Conservation (phyloP, 1,140 invertebrate genomes). For the Brachionus sp. region DNA sequence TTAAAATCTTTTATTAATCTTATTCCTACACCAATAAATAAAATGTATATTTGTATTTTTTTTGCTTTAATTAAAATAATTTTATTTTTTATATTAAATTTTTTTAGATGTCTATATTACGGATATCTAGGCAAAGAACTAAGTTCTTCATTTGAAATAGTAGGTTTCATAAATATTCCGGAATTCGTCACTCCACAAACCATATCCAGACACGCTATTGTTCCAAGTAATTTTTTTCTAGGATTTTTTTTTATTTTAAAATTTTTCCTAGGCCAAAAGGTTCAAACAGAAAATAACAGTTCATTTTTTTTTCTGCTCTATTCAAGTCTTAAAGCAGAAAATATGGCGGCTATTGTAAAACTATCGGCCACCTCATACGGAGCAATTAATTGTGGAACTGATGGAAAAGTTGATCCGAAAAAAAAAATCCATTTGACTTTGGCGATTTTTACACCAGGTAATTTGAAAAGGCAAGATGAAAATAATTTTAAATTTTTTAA, state of each 20-base stretch:
- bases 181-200: constrained; percentile 19
- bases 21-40: constrained; percentile 6
- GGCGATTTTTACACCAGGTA: constrained; percentile 33
- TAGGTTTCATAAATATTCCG: constrained; percentile 19
- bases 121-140: constrained; percentile 1
- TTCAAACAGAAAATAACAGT: not conserved
- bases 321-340: constrained; percentile 22
- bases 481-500: too few species aligned
- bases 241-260: not conserved
- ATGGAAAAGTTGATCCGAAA: not conserved
- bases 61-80: not conserved
- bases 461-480: not conserved
- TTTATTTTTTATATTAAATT: not conserved
- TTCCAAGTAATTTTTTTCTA: not conserved
- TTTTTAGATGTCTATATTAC: not conserved
- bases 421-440: not conserved
- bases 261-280: not conserved
- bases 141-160: not conserved
- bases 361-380: not conserved
- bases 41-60: not conserved
- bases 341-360: constrained; percentile 28
- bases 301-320: not conserved
- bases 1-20: constrained; percentile 15
- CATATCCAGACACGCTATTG: constrained; percentile 4
- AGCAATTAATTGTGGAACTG: constrained; percentile 11